A percentile compares a stretch with the other conserved stretches of the same genome.
phyloP scores from a whole-genome alignment of 2,797 vertebrate genomes.

The Molossus molossus region DNA sequence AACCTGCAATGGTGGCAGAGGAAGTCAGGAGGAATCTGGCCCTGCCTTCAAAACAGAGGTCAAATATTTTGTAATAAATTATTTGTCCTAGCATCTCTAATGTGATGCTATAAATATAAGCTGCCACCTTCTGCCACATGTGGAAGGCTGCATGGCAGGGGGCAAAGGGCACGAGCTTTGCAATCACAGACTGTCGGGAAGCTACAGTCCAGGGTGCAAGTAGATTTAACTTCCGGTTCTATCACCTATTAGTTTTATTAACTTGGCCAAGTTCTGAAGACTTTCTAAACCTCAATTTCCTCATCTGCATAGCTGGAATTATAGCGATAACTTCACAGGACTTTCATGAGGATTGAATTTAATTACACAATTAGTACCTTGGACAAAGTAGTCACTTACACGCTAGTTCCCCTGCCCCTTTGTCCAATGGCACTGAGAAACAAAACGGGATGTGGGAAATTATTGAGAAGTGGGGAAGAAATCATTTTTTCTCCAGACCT shows the following conservation, averaged over 20 bases:
- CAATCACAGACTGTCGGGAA: neutral
- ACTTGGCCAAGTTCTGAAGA: neutral
- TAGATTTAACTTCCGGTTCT: neutral
- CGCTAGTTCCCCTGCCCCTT: neutral
- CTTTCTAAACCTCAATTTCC: constrained; percentile 12
- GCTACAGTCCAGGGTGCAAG: neutral
- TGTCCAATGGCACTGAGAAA: constrained; percentile 27
- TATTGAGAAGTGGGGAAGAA: neutral
- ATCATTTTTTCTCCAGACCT: neutral
- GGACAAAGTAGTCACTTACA: neutral
- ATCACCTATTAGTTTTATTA: neutral
- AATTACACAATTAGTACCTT: neutral
- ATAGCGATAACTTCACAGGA: neutral
- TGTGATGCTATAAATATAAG: neutral
- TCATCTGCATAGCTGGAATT: neutral
- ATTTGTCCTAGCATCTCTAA: constrained; percentile 4
- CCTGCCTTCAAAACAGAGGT: constrained; percentile 17
- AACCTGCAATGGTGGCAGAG: neutral
- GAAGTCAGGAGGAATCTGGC: neutral
- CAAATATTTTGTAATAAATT: constrained; percentile 37
- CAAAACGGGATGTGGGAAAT: constrained; percentile 21
- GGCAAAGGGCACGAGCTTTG: neutral
- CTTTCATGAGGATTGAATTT: constrained; percentile 3
- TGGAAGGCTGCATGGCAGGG: neutral
- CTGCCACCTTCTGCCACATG: neutral